Evolutionary conservation across 2,888 invertebrate species (phyloP), one percentile per base, ranked within the genome.

Genomic region (Scaeva pyrastri): DNA sequence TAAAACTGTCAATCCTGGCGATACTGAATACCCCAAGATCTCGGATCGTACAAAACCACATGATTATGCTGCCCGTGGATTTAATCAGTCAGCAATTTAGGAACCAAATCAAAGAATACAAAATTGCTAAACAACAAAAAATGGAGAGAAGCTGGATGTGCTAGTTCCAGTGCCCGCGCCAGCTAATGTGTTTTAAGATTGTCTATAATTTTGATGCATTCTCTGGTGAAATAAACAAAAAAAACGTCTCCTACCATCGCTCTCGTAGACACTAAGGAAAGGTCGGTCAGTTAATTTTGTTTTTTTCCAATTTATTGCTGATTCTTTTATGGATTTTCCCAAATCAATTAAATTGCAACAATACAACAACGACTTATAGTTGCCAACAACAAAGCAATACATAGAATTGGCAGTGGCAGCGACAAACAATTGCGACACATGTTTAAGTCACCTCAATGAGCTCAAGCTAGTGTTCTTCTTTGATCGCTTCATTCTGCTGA

Each of bases 11-110:
- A 91, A 94, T 76, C 96, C 96, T 45, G 96, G 96, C 3, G 96
- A 97, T 90, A 94, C 94, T 74, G 95, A 93, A 0, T 97, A 94
- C 90, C 96, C 97, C 0, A 93, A 92, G 89, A 90, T 93, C 68
- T 94, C 95, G 10, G 94, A 95, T 1, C 94, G 94, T 68, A 91
- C 90, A 12, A 90, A 93, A 66, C 95, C 94, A 16, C 90, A 93
- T 21, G 96, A 97, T 90, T 97, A 96, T 93, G 95, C 94, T 64
- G 93, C 94, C 85, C 94, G 95, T 90, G 96, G 96, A 48, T 98
- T 97, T 91, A 95, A 96, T 87, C 91, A 94, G 0, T 93, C 95
- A 36, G 90, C 93, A 1, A 94, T 95, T 90, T 94, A 93, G 93
- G 12, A 48, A 36, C 39, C 23, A 50, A 68, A 68, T n/a, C n/a